Percentiles rank a stretch among this genome's conserved stretches.
phyloP scores from a whole-genome alignment of 2,113 vertebrate genomes.

The Lasiurus cinereus region DNA sequence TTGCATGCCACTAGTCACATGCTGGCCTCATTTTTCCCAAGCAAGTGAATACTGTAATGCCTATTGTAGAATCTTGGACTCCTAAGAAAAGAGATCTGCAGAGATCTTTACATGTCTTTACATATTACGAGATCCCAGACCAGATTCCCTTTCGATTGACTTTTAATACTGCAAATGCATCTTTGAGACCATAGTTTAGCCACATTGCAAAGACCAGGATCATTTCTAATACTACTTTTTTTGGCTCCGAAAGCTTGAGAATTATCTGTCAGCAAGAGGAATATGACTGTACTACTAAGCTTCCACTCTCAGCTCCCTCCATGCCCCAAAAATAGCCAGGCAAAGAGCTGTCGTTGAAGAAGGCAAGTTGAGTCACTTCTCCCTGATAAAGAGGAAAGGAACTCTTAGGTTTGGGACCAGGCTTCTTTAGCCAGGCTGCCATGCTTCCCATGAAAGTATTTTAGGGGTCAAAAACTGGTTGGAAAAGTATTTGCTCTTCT shows the following conservation, averaged over 20 bases:
- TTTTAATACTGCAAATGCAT: neutral
- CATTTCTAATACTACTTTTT: neutral
- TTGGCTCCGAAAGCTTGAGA: slow-evolving; percentile 24
- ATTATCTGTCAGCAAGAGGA: neutral
- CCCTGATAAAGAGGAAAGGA: neutral
- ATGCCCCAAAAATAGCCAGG: neutral
- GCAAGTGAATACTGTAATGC: neutral
- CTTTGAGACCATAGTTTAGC: neutral
- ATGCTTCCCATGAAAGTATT: neutral
- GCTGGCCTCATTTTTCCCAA: neutral
- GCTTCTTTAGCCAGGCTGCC: neutral
- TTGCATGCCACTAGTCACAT: slow-evolving; percentile 14
- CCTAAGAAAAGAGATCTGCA: neutral
- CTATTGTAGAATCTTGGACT: neutral
- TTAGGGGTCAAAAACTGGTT: neutral
- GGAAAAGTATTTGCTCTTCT: neutral
- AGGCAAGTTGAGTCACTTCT: neutral
- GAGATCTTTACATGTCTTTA: neutral
- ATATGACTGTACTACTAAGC: neutral
- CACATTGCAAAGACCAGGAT: neutral
- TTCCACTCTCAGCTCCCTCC: neutral
- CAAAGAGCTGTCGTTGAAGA: neutral
- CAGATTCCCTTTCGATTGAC: neutral
- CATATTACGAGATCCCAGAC: neutral
- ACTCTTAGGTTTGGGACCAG: neutral